phyloP scores from a whole-genome alignment of 53 echinoderm and acorn worm species.

The Glandiceps talaboti region DNA sequence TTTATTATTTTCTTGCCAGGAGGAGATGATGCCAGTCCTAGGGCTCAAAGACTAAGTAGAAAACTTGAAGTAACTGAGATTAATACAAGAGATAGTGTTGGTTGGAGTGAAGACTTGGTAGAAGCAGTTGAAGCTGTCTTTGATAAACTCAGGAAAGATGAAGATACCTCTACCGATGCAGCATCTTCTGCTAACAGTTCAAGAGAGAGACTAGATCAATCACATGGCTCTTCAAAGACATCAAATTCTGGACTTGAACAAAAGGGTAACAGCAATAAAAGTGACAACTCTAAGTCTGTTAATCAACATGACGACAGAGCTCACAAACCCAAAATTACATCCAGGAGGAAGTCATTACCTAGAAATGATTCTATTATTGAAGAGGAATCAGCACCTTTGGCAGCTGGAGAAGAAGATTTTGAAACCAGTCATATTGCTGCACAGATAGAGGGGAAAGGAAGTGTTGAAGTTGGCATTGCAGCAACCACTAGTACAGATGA shows the following conservation, averaged over 20 bases:
- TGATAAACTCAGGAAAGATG: neutral
- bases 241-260: neutral
- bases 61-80: neutral
- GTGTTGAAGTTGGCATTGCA: neutral
- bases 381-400: neutral
- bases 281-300: neutral
- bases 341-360: neutral
- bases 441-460: neutral
- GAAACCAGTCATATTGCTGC: no score
- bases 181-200: neutral
- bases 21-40: neutral
- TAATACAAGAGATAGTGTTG: neutral
- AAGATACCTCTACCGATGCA: neutral
- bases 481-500: neutral
- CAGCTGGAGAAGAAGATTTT: neutral
- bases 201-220: neutral
- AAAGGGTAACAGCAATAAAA: neutral
- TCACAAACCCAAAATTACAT: neutral
- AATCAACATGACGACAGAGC: neutral
- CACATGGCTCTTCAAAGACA: no score
- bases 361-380: neutral
- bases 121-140: neutral
- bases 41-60: neutral
- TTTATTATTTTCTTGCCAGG: neutral
- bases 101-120: neutral